These are phyloP conservation scores for Eledona agricola DNA, from an alignment of 2,888 invertebrate species.

Conservation along the genomic window DNA sequence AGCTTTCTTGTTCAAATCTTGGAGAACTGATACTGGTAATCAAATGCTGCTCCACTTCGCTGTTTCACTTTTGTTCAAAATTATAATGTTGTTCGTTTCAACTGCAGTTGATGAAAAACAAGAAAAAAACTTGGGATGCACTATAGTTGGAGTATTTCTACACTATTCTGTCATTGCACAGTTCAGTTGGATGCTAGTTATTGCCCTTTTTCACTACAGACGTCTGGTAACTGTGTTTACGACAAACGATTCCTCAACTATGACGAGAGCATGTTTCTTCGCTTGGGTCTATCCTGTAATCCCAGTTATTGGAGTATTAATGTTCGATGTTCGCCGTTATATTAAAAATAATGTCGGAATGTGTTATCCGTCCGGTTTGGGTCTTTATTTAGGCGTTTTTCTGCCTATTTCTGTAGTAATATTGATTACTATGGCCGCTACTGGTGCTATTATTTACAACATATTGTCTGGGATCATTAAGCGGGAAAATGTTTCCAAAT, in stretches of 20 bases:
- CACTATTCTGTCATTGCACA: slow-evolving; percentile 74
- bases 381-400: slow-evolving; percentile 65
- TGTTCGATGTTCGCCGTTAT: slow-evolving; percentile 56
- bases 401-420: slow-evolving; percentile 64
- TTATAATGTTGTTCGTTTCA: slow-evolving; percentile 54
- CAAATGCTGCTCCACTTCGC: slow-evolving; percentile 55
- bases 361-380: slow-evolving; percentile 66
- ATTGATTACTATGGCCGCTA: slow-evolving; percentile 6
- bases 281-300: slow-evolving; percentile 64
- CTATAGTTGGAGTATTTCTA: slow-evolving; percentile 68
- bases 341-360: slow-evolving; percentile 55
- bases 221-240: slow-evolving; percentile 72
- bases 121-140: slow-evolving; percentile 58
- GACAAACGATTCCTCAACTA: too few species aligned
- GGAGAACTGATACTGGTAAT: slow-evolving; percentile 64
- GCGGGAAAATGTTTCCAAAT: slow-evolving; percentile 56
- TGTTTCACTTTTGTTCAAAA: slow-evolving; percentile 51
- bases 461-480: slow-evolving; percentile 12
- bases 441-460: slow-evolving; percentile 13
- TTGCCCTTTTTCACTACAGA: slow-evolving; percentile 73
- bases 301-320: slow-evolving; percentile 64
- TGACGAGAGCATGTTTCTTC: slow-evolving; percentile 53
- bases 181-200: slow-evolving; percentile 78
- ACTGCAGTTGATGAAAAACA: not conserved
- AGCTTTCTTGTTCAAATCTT: slow-evolving; percentile 67